Evolutionary conservation across 1,140 invertebrate genomes (phyloP).

Genomic region (Lamellibrachia luymesi): DNA sequence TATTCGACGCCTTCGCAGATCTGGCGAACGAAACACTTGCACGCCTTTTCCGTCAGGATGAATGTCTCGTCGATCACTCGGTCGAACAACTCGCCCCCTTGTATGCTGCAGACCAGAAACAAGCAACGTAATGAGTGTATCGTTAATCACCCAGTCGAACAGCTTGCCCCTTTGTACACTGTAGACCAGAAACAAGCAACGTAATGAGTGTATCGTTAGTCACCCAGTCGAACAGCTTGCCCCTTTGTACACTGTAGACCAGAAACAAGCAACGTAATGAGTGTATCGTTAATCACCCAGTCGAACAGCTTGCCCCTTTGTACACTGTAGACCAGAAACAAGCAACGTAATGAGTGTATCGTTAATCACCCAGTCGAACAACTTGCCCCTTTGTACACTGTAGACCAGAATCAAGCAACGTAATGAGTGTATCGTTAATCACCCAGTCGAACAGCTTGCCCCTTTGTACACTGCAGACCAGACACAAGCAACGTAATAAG

Average conservation of each 20-base stretch:
- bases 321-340: background rate
- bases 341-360: constrained; percentile 79
- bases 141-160: background rate
- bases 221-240: background rate
- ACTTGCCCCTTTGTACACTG: constrained; percentile 93
- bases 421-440: background rate
- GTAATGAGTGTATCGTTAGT: background rate
- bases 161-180: background rate
- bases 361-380: constrained; percentile 96
- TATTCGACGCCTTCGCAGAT: constrained; percentile 96
- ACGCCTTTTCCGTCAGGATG: constrained; percentile 90
- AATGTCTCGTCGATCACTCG: constrained; percentile 98
- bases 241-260: background rate
- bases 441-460: background rate
- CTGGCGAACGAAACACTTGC: constrained; percentile 93
- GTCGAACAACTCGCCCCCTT: constrained; percentile 96
- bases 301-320: background rate
- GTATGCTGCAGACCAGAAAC: constrained; percentile 68
- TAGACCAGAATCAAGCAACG: background rate
- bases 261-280: constrained; percentile 15
- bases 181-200: background rate
- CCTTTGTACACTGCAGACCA: background rate
- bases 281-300: constrained; percentile 2
- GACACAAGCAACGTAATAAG: background rate
- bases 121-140: background rate